Evolutionary conservation across 2,113 vertebrate species (phyloP).

Genomic region (Sprattus sprattus): DNA sequence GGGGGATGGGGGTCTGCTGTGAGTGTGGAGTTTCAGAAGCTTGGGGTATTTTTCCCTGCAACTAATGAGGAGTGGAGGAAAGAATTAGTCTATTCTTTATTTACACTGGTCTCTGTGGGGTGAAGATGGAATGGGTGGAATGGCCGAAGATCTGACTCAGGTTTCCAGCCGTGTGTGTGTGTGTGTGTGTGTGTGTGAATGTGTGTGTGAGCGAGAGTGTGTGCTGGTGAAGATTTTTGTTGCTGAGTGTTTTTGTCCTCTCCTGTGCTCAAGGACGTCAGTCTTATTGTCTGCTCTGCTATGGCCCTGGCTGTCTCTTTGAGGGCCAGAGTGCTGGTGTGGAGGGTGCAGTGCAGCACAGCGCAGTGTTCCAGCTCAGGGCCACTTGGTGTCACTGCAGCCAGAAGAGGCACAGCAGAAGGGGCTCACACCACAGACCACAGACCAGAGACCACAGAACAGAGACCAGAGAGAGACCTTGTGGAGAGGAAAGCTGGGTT

Average conservation of each 20-base stretch:
- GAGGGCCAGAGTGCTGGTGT: not conserved
- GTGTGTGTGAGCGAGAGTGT: not conserved
- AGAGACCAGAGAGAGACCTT: not conserved
- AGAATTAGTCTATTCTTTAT: not conserved
- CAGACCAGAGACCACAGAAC: not conserved
- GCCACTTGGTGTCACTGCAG: conserved; percentile 12
- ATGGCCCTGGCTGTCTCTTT: not conserved
- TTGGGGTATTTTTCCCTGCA: conserved; percentile 66
- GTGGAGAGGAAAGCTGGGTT: not conserved
- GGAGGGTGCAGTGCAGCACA: no score
- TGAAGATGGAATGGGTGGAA: not conserved
- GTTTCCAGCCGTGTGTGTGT: not conserved
- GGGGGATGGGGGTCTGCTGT: not conserved
- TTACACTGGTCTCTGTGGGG: not conserved
- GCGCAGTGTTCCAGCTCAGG: not conserved
- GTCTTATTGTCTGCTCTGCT: not conserved
- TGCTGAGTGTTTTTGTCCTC: not conserved
- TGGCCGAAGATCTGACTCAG: not conserved
- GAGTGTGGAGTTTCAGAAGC: not conserved
- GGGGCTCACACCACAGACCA: not conserved
- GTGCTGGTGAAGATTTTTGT: not conserved
- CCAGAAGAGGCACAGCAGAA: not conserved
- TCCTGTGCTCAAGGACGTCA: not conserved
- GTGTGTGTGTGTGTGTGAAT: not conserved
- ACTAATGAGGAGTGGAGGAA: conserved; percentile 40